Conservation (phyloP, 2,888 invertebrate species). For the Masnerella sp. region DNA sequence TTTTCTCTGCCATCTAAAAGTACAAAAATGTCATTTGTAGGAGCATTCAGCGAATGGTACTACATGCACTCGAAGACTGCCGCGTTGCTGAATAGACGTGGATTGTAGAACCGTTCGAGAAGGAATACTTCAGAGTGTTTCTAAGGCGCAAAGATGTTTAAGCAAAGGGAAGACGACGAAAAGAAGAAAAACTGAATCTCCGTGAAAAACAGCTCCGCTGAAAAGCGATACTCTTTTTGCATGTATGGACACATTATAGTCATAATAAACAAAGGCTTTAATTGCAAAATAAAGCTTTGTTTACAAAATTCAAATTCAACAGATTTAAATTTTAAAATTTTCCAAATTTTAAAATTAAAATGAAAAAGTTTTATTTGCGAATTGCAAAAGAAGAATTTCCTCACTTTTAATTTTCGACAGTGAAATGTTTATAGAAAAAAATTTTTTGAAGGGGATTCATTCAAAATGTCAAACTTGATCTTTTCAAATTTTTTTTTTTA, state of each 20-base stretch:
- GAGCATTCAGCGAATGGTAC: constrained; percentile 30
- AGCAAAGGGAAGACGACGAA: constrained; percentile 35
- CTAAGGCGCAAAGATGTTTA: constrained; percentile 47
- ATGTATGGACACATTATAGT: constrained; percentile 20
- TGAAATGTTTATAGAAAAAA: too few species aligned
- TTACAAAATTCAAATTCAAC: too few species aligned
- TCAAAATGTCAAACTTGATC: too few species aligned
- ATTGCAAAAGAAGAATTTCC: too few species aligned
- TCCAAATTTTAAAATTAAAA: too few species aligned
- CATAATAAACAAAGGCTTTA: background rate
- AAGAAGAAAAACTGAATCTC: constrained; percentile 34
- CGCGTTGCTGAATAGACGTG: constrained; percentile 47
- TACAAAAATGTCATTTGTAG: constrained; percentile 45
- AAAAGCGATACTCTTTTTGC: constrained; percentile 28
- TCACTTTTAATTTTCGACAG: too few species aligned
- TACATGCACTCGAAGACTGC: constrained; percentile 42
- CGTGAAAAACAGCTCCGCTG: constrained; percentile 30
- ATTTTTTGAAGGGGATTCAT: too few species aligned
- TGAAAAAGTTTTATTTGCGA: too few species aligned
- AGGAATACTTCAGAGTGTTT: constrained; percentile 49
- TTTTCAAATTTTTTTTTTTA: too few species aligned
- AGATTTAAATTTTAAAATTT: too few species aligned
- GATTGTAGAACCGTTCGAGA: constrained; percentile 46
- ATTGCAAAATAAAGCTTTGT: too few species aligned
- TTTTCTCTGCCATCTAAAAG: constrained; percentile 21